Conservation (phyloP, 2,113 vertebrate genomes). For the Progne subis region DNA sequence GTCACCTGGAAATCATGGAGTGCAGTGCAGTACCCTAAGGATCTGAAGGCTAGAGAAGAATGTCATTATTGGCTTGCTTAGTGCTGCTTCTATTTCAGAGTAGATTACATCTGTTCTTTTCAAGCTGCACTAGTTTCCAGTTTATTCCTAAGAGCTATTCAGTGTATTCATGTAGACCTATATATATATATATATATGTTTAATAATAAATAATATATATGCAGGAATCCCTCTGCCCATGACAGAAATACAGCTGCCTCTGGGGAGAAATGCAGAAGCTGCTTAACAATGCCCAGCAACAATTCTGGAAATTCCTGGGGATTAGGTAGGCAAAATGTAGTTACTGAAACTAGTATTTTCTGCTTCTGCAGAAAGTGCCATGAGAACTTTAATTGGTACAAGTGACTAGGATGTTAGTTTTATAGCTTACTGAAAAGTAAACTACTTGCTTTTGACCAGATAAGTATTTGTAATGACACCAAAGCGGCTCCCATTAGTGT, state of each 20-base stretch:
- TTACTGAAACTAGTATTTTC: constrained; percentile 61
- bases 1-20: constrained; percentile 17
- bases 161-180: constrained; percentile 36
- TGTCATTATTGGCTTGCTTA: constrained; percentile 36
- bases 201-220: constrained; percentile 61
- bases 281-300: constrained; percentile 66
- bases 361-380: constrained; percentile 63
- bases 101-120: constrained; percentile 34
- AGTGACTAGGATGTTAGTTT: constrained; percentile 45
- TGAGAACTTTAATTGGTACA: constrained; percentile 27
- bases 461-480: neutral
- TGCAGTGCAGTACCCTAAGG: constrained; percentile 22
- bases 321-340: constrained; percentile 69
- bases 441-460: constrained; percentile 45
- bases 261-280: constrained; percentile 72
- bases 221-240: constrained; percentile 68
- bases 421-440: constrained; percentile 45
- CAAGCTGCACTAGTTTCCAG: constrained; percentile 23
- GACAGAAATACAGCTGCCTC: constrained; percentile 69
- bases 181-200: neutral
- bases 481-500: constrained; percentile 24
- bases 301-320: constrained; percentile 68
- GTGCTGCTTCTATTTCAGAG: constrained; percentile 19
- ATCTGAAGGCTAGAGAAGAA: constrained; percentile 50
- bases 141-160: constrained; percentile 37